Conservation (phyloP, 1,140 invertebrate species). For the Conopomorpha cramerella region DNA sequence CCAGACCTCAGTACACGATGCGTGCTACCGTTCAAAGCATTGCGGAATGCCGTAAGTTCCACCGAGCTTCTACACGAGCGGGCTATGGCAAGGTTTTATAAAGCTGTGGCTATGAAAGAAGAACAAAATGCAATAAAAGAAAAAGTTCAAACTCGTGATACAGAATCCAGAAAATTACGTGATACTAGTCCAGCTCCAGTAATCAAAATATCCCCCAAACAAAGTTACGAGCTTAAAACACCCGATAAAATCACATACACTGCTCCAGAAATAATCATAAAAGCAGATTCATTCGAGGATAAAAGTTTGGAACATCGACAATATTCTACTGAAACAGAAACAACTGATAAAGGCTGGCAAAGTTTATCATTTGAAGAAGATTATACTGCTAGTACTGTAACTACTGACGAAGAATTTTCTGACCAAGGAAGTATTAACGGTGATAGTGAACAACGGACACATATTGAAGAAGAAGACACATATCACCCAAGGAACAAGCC, state of each 20-base stretch:
- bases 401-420: slow-evolving; percentile 52
- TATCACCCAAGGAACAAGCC: slow-evolving; percentile 67
- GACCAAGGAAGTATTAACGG: slow-evolving; percentile 59
- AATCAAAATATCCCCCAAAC: too few relatives aligned
- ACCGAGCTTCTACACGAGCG: slow-evolving; percentile 79
- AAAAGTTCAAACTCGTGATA: too few relatives aligned
- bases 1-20: slow-evolving; percentile 69
- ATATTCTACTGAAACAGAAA: slow-evolving; percentile 21
- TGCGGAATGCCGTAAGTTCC: slow-evolving; percentile 77
- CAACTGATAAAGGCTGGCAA: slow-evolving; percentile 29
- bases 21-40: slow-evolving; percentile 52
- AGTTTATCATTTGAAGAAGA: slow-evolving; percentile 61
- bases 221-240: too few relatives aligned
- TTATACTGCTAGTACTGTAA: slow-evolving; percentile 65
- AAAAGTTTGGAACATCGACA: slow-evolving; percentile 19
- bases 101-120: slow-evolving; percentile 74
- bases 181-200: too few relatives aligned
- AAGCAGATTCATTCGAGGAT: slow-evolving; percentile 30
- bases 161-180: too few relatives aligned
- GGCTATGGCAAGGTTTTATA: slow-evolving; percentile 78
- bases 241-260: slow-evolving; percentile 7
- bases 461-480: slow-evolving; percentile 65
- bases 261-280: slow-evolving; percentile 23
- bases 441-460: slow-evolving; percentile 58
- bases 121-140: too few relatives aligned